These are phyloP conservation scores for Hyles euphorbiae DNA, from an alignment of 1,140 invertebrate species.

Conservation along the genomic window DNA sequence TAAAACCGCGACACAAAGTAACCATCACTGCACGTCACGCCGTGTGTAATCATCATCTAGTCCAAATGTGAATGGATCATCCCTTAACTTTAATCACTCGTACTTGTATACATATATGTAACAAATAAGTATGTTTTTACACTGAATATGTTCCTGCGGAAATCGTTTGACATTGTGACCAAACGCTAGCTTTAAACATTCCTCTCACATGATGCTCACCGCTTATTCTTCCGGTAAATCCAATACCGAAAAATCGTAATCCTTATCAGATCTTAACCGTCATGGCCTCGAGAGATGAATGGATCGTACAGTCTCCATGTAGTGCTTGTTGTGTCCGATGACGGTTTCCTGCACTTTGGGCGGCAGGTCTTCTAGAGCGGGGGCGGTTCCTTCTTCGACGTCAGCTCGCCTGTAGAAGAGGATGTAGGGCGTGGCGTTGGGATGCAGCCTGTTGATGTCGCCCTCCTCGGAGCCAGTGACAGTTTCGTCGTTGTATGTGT, in stretches of 20 bases:
- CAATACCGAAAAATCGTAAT: conserved; percentile 43
- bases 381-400: conserved; percentile 39
- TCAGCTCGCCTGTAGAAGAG: conserved; percentile 81
- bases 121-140: too few relatives aligned
- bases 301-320: conserved; percentile 38
- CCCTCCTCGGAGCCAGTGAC: conserved; percentile 79
- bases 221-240: conserved; percentile 33
- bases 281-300: conserved; percentile 39
- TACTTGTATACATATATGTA: too few relatives aligned
- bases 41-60: too few relatives aligned
- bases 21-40: too few relatives aligned
- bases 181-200: too few relatives aligned
- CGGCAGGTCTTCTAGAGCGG: conserved; percentile 42
- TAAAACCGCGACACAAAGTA: too few relatives aligned
- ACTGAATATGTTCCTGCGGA: too few relatives aligned
- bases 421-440: conserved; percentile 88
- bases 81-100: too few relatives aligned
- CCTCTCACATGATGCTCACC: not conserved
- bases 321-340: conserved; percentile 46
- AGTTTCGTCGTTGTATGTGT: conserved; percentile 86
- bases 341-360: conserved; percentile 40
- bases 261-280: conserved; percentile 50
- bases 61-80: too few relatives aligned
- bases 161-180: too few relatives aligned
- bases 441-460: conserved; percentile 79